Base-by-base conservation (phyloP, 2,113 vertebrate species). In the Misgurnus anguillicaudatus region DNA sequence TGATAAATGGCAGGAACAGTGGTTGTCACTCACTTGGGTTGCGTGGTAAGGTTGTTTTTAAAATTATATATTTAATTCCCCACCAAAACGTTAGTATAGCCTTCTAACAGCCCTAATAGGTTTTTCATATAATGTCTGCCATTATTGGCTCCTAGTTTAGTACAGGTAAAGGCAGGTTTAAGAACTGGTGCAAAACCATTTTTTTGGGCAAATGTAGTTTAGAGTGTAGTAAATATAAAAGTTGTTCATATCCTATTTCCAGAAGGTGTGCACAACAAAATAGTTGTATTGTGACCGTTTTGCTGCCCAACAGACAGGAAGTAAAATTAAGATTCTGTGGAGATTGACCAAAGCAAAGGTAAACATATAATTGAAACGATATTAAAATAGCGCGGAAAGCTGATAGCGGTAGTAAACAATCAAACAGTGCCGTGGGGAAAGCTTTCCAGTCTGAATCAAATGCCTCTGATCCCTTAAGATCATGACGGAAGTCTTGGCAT, bases 1-100 rank as follows among this genome's bases (percentile, higher is more conserved):
- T 60, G 70, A 73, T 73, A 60, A 60, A 60, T 73, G 38, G n/a
- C 70, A 73, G 55, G 70, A 72, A 72, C 36, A 21, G 36, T 24
- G 17, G n/a, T 58, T 58, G 53, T 72, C 70, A 58, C 19, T 11
- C 5, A 24, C 53, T 39, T 67, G 38, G 9, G 24, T 69, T 58
- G 24, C 14, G 41, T 38, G 17, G 53, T n/a, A 65, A 57, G 5
- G 51, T 53, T 73, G n/a, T 51, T 24, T 1, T 69, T 45, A 21
- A 31, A 62, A 14, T 13, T 51, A 13, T 13, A 3, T 51, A 24
- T 16, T 48, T 45, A 21, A 36, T 51, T 9, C 24, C 0, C 21
- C 47, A 48, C 47, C 47, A 48, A 48, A 48, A 11, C 14, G 9
- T 4, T 51, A 10, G 4, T 51, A 13, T 4, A 51, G 47, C 2